Base-by-base conservation (phyloP, 2,888 invertebrate genomes). In the Spatulosminthurus flaviceps region DNA sequence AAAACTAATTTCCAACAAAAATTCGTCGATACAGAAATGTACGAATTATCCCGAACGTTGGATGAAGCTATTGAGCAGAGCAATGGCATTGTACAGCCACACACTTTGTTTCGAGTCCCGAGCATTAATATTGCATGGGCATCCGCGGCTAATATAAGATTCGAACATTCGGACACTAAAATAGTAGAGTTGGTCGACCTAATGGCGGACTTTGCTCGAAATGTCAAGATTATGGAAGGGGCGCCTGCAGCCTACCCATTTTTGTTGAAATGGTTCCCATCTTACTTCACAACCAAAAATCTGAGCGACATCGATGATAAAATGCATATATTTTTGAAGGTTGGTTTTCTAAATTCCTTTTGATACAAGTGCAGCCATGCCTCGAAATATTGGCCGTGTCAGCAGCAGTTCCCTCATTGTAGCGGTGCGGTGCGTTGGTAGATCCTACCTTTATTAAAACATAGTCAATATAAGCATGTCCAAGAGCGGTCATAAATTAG, bases 91-190 rank as follows among this genome's bases (percentile, higher is more conserved):
- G 13, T 69, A 5, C 16, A 34, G 19, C 41, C 70, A 1, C 34
- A 34, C 13, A 22, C 13, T 16, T 42, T 71, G 5, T 71, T 71
- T n/a, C 34, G 41, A 2, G 41, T 71, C 22, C 70, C 70, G 0
- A 71, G 34, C 21, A 42, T 71, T 4, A 71, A 71, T 22, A 71
- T 71, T 41, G 70, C 41, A 1, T 71, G 70, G 70, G 34, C 70
- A 13, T 41, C 41, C 1, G 22, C 41, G 2, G 41, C 41, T 21
- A 21, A 9, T 9, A 11, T 13, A 13, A 71, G 70, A 41, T 71
- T 71, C 29, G 41, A 71, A 7, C 70, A 71, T 4, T 19, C 26
- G 5, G 70, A 34, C 22, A 21, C 70, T 7, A 29, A 21, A 42
- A 29, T 69, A 2, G 7, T 69, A 13, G 29, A 69, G 24, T 28